Evolutionary conservation across 2,113 vertebrate genomes (phyloP), one percentile per base, ranked within the genome.

Genomic region (Ciconia stormi): DNA sequence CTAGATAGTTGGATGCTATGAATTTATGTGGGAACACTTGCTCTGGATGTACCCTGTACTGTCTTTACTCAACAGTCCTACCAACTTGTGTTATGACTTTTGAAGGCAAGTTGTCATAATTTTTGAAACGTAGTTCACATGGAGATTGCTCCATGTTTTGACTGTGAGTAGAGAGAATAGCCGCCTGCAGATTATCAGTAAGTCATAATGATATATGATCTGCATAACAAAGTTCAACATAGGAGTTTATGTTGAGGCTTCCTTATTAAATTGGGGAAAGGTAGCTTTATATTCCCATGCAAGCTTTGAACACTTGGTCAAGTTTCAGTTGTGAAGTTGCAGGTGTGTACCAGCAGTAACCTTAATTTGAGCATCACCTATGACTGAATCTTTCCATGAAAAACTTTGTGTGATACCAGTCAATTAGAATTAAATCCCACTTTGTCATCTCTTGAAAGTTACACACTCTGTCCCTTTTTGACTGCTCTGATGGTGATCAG

Each of bases 71-170:
- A 76, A 0, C 30, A 56, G 52, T 67, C 26, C n/a, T 58, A 49
- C 58, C 10, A 42, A 10, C 26, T 78, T 0, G 0, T 10, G 38
- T 62, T 67, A 32, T 0, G 9, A 30, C 2, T 3, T 71, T 73
- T 74, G 32, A 81, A 42, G 50, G 63, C 16, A 76, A 69, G 12
- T 72, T 1, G 3, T 67, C 7, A 2, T 23, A n/a, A 62, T 78
- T 91, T 69, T 14, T 66, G 72, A 47, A 67, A 21, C 5, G 19
- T 40, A 19, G 14, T 84, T 84, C 13, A 34, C 8, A 3, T 20
- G 21, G 32, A 66, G 16, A 8, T 23, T 90, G 65, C 21, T 71
- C 53, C 8, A 38, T 38, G 34, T 82, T 95, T 67, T 84, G 40
- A 17, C 61, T 74, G 15, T 69, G 47, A 65, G 12, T 47, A 25